These are phyloP conservation scores for Papio anubis DNA, from an alignment of 2,113 vertebrate species.

Conservation along the genomic window DNA sequence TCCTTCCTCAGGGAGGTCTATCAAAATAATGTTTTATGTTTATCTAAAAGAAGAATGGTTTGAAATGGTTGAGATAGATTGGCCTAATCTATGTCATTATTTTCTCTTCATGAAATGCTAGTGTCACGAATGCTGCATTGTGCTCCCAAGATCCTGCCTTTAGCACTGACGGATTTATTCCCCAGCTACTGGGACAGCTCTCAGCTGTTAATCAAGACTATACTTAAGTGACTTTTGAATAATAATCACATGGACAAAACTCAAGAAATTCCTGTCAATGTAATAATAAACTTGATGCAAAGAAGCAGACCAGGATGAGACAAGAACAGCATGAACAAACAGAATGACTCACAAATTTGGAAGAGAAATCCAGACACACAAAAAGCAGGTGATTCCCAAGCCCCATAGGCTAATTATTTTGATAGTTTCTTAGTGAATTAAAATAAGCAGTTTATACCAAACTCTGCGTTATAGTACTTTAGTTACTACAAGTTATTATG, in stretches of 20 bases:
- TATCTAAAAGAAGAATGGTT: not conserved
- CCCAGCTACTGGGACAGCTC: not conserved
- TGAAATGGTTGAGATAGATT: not conserved
- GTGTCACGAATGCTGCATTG: not conserved
- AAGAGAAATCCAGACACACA: constrained; percentile 12
- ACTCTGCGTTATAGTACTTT: not conserved
- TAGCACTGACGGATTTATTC: not conserved
- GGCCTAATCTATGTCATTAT: not conserved
- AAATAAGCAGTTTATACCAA: constrained; percentile 4
- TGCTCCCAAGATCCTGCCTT: not conserved
- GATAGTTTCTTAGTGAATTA: not conserved
- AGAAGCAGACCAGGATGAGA: not conserved
- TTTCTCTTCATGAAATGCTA: not conserved
- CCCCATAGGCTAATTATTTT: not conserved
- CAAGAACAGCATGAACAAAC: constrained; percentile 38
- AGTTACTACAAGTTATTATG: not conserved
- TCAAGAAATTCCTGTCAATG: constrained; percentile 54
- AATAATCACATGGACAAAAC: constrained; percentile 48
- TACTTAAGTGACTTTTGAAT: constrained; percentile 55
- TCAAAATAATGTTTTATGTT: not conserved
- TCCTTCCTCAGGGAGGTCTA: not conserved
- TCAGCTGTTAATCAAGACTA: not conserved
- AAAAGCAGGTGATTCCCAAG: not conserved
- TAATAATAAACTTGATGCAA: constrained; percentile 47
- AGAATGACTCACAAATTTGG: constrained; percentile 7